Percentiles rank a stretch among this genome's conserved stretches.
Conservation (phyloP, 2,113 vertebrate genomes). For the Psephotus haematonotus region DNA sequence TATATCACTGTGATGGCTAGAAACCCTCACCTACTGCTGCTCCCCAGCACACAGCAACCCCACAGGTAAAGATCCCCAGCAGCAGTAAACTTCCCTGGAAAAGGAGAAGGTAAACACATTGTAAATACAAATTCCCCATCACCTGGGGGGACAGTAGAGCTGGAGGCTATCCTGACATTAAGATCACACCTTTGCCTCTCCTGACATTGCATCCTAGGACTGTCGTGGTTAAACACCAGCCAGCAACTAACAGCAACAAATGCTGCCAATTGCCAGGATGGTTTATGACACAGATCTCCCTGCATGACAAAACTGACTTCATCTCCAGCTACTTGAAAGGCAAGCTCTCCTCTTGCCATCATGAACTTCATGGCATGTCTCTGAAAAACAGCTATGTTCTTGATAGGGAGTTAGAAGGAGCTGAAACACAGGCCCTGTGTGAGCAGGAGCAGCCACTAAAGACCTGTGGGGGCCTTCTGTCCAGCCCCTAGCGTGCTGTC, state of each 20-base stretch:
- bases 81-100: neutral
- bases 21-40: neutral
- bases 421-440: rapidly evolving
- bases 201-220: neutral
- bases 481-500: rapidly evolving
- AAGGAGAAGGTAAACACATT: neutral
- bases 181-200: neutral
- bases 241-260: neutral
- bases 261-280: neutral
- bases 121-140: neutral
- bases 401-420: neutral
- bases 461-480: neutral
- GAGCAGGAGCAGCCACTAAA: neutral
- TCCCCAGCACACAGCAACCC: neutral
- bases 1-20: neutral
- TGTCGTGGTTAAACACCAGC: neutral
- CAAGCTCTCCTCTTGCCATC: neutral
- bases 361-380: neutral
- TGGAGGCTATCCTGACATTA: neutral
- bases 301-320: neutral
- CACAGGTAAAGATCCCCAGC: neutral
- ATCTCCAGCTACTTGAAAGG: neutral
- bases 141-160: neutral
- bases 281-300: neutral
- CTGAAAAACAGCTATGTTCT: neutral